A percentile compares a stretch with the other conserved stretches of the same genome.
phyloP scores from a whole-genome alignment of 2,113 vertebrate species.

The Phalacrocorax brasilianus region DNA sequence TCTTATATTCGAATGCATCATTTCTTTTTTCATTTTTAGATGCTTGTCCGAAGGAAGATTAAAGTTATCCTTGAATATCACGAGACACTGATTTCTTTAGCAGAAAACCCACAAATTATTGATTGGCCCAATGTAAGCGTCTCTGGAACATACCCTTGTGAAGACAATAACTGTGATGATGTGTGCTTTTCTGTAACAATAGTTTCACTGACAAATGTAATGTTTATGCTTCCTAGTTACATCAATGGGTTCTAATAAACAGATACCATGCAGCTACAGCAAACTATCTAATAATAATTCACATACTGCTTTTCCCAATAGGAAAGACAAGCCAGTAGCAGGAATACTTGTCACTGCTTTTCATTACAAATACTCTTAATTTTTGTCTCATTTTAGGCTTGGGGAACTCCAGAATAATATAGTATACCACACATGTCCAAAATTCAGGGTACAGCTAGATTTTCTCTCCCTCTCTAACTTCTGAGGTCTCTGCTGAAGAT shows the following conservation, averaged over 20 bases:
- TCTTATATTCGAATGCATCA: not conserved
- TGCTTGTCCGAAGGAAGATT: not conserved
- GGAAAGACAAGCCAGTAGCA: constrained; percentile 15
- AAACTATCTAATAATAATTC: constrained; percentile 51
- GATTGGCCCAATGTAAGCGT: constrained; percentile 15
- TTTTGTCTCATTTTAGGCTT: not conserved
- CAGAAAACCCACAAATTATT: constrained; percentile 27
- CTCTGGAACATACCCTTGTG: constrained; percentile 40
- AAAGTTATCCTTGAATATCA: constrained; percentile 11
- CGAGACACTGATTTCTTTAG: not conserved
- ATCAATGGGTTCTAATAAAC: constrained; percentile 55
- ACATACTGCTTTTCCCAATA: constrained; percentile 8
- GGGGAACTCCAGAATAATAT: not conserved
- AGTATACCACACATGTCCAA: not conserved
- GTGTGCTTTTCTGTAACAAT: constrained; percentile 57
- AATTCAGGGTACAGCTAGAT: not conserved
- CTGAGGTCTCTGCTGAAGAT: not conserved
- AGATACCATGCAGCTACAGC: constrained; percentile 21
- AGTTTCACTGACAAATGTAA: constrained; percentile 67
- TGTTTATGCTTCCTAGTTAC: constrained; percentile 60
- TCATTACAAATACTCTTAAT: not conserved
- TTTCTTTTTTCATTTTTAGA: not conserved
- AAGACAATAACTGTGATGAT: constrained; percentile 59
- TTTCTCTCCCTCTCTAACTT: not conserved
- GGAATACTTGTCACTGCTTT: constrained; percentile 15